Percentiles rank a stretch among this genome's conserved stretches.
phyloP scores from a whole-genome alignment of 2,888 invertebrate genomes.

The Ligdia adustata region DNA sequence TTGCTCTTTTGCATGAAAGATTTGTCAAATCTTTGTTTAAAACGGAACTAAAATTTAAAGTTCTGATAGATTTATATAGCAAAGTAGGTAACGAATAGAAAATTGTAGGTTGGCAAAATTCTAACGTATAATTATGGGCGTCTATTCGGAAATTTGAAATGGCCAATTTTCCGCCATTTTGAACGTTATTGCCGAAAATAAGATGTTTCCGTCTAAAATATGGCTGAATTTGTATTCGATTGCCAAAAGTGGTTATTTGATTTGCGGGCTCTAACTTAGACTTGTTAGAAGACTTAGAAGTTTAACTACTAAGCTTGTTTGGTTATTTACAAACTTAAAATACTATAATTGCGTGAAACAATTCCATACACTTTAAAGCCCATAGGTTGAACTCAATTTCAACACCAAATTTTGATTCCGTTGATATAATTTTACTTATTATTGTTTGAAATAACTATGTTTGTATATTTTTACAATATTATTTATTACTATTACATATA shows the following conservation, averaged over 20 bases:
- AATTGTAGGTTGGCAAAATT: slow-evolving; percentile 48
- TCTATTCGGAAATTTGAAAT: slow-evolving; percentile 49
- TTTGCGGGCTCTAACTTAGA: background rate
- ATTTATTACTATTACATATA: no score
- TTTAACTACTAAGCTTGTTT: no score
- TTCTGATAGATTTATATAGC: slow-evolving; percentile 30
- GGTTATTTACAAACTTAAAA: no score
- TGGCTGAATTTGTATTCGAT: slow-evolving; percentile 38
- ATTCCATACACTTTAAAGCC: no score
- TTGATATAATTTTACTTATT: no score
- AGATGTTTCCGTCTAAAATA: slow-evolving; percentile 46
- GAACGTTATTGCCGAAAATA: slow-evolving; percentile 47
- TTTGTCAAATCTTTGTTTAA: background rate
- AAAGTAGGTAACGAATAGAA: slow-evolving; percentile 40
- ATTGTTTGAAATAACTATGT: no score
- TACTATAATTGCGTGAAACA: no score
- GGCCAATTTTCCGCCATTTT: slow-evolving; percentile 47
- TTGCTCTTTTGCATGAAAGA: no score
- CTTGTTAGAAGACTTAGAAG: no score
- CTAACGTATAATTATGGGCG: slow-evolving; percentile 50
- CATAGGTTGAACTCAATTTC: no score
- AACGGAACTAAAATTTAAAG: slow-evolving; percentile 14
- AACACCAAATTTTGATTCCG: no score
- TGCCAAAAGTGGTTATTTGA: slow-evolving; percentile 27
- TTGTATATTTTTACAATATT: no score